Evolutionary conservation across 2,888 invertebrate species (phyloP), one percentile per base, ranked within the genome.

Genomic region (Octodonta nipae): DNA sequence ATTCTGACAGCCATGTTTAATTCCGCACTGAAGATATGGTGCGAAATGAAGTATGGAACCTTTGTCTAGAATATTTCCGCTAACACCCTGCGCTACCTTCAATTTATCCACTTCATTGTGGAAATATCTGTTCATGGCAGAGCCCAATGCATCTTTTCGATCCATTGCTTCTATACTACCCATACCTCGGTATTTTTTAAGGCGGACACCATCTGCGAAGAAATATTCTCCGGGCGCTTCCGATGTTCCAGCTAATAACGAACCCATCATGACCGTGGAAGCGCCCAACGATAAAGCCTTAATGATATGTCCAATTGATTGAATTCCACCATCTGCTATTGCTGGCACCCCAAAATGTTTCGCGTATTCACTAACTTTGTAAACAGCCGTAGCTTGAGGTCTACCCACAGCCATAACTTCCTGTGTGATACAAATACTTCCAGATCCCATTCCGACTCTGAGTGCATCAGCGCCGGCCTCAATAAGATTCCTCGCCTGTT

Each of bases 191-290:
- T 96, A 98, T 58, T 98, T 98, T 66, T 98, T 98, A 33, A 98
- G 66, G 30, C 96, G 74, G 0, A 98, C 95, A 36, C 96, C 96
- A 63, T 96, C 93, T 27, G 92, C 87, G 61, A 93, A 98, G 69
- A 91, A 98, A 58, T 98, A 99, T 61, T 98, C 96, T 6, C 98
- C 96, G 0, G 96, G 96, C 13, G 96, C 92, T 66, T 99, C 98
- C 1, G 91, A 87, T 2, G 98, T 98, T 2, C 96, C 98, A 31
- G 96, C 96, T 38, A 99, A 65, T 44, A 98, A 69, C 0, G 95
- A 95, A 1, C 98, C 98, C 96, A 98, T 98, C 98, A 98, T 98
- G 0, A 95, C 95, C 38, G 91, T 82, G 1, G 88, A 87, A 3
- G 93, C 92, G 16, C 95, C 95, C 25, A 95, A 64, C 8, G 92